Evolutionary conservation across 2,797 vertebrate genomes (phyloP).

Genomic region (Peromyscus attwateri): DNA sequence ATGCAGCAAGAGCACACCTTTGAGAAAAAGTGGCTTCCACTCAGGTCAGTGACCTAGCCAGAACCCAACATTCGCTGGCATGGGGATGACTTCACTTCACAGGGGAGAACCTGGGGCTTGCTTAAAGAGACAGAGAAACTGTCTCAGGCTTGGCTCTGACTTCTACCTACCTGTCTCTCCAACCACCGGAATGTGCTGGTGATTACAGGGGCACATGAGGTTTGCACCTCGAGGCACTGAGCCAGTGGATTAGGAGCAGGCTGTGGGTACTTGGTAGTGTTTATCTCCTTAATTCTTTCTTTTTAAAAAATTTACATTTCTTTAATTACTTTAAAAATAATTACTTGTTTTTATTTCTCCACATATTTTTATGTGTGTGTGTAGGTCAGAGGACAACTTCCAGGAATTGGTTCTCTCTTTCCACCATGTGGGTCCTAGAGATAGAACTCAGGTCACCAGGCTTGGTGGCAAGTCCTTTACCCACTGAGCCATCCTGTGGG

Average conservation of each 20-base stretch:
- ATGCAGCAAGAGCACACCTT: fast-evolving
- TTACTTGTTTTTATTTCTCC: background rate
- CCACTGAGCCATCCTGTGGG: background rate
- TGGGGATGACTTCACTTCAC: fast-evolving
- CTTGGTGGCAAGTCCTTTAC: background rate
- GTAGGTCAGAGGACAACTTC: background rate
- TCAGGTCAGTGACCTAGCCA: fast-evolving
- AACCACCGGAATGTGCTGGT: too few species aligned
- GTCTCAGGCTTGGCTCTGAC: fast-evolving
- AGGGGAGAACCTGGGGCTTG: background rate
- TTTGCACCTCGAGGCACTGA: background rate
- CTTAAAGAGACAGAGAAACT: background rate
- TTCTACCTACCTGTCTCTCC: background rate
- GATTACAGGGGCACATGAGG: fast-evolving
- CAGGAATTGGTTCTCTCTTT: background rate
- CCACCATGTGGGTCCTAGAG: background rate
- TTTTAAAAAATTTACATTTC: background rate
- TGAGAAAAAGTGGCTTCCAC: background rate
- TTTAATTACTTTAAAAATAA: background rate
- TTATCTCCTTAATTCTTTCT: background rate
- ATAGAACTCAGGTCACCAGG: background rate
- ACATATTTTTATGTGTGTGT: background rate
- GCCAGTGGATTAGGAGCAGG: fast-evolving
- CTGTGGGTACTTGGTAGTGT: fast-evolving
- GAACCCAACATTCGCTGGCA: fast-evolving